Evolutionary conservation across 2,797 vertebrate genomes (phyloP).

Genomic region (Eleutherodactylus coqui): DNA sequence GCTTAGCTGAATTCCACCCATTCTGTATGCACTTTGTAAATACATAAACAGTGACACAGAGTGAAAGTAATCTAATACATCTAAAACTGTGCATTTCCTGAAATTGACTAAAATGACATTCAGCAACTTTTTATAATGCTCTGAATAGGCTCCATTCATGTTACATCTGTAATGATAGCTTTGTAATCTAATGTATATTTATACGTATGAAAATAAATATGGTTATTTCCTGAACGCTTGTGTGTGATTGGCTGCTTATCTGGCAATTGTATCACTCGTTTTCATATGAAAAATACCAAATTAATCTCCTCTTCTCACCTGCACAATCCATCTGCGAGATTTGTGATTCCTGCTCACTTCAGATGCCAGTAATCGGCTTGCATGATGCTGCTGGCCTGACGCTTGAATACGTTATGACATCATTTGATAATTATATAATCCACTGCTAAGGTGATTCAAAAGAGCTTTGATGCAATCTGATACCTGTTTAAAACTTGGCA

Average conservation of each 20-base stretch:
- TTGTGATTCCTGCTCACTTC: neutral
- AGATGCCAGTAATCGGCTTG: slow-evolving; percentile 17
- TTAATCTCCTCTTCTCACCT: neutral
- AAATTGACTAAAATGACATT: too few relatives aligned
- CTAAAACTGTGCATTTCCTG: too few relatives aligned
- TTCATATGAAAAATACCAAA: neutral
- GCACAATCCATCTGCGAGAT: neutral
- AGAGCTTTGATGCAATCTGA: slow-evolving; percentile 55
- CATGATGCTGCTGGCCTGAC: slow-evolving; percentile 15
- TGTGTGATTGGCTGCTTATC: neutral
- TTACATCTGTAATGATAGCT: neutral
- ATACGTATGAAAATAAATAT: too few relatives aligned
- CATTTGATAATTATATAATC: slow-evolving; percentile 56
- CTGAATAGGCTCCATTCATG: too few relatives aligned
- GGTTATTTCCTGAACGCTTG: neutral
- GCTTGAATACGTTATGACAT: slow-evolving; percentile 13
- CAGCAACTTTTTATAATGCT: too few relatives aligned
- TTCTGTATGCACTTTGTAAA: too few relatives aligned
- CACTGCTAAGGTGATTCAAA: slow-evolving; percentile 47
- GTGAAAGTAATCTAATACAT: too few relatives aligned
- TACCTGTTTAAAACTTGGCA: slow-evolving; percentile 52
- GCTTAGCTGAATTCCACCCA: too few relatives aligned
- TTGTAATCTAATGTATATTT: neutral
- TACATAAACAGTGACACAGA: too few relatives aligned
- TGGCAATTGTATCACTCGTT: neutral